Evolutionary conservation across 2,888 invertebrate genomes (phyloP).

Genomic region (Chrysolina haemoptera): DNA sequence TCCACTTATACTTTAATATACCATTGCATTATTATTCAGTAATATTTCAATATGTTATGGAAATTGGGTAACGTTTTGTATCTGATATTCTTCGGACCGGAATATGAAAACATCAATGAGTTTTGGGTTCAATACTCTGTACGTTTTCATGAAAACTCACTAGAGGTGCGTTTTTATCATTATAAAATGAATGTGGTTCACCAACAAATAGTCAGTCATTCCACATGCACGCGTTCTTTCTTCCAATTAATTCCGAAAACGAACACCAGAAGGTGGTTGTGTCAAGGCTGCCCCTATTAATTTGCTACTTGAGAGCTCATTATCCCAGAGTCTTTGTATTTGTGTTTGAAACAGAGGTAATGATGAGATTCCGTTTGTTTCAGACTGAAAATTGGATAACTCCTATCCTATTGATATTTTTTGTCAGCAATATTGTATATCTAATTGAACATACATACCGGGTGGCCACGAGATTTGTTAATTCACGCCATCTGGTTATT

Average conservation of each 20-base stretch:
- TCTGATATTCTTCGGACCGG: no score
- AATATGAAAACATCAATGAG: background rate
- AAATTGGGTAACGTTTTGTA: no score
- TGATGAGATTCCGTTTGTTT: background rate
- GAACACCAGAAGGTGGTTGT: conserved; percentile 34
- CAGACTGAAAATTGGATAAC: background rate
- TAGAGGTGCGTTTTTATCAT: background rate
- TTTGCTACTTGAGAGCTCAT: conserved; percentile 42
- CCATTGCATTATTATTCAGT: no score
- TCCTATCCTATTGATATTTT: background rate
- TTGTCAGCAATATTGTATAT: no score
- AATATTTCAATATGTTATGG: no score
- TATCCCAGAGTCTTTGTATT: conserved; percentile 29
- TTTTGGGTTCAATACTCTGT: background rate
- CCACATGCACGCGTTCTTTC: conserved; percentile 21
- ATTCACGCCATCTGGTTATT: no score
- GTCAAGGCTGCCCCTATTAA: conserved; percentile 36
- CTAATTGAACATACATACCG: no score
- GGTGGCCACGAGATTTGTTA: no score
- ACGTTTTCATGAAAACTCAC: background rate
- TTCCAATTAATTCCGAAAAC: conserved; percentile 40
- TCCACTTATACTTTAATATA: no score
- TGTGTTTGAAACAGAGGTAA: conserved; percentile 4
- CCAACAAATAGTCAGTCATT: background rate
- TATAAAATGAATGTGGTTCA: background rate